phyloP scores from a whole-genome alignment of 2,113 vertebrate species.

The Trichechus manatus region DNA sequence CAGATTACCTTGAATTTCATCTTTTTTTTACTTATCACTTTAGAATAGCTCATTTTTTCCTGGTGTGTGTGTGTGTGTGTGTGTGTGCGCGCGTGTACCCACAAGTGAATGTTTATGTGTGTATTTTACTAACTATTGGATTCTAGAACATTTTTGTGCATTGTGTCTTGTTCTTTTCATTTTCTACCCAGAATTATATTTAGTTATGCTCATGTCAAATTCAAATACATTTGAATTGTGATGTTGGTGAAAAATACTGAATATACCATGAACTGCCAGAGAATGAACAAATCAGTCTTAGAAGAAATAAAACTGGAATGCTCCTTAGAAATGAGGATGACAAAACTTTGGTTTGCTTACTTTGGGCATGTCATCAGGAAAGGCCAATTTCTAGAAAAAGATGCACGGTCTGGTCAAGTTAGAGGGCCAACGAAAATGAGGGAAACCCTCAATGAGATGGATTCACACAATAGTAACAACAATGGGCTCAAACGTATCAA shows the following conservation, averaged over 20 bases:
- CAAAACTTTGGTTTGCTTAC: neutral
- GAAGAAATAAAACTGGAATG: neutral
- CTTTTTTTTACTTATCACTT: neutral
- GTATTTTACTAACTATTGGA: neutral
- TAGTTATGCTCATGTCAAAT: neutral
- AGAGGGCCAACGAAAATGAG: neutral
- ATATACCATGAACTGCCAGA: neutral
- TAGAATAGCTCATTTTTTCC: slow-evolving; percentile 15
- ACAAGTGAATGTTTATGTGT: neutral
- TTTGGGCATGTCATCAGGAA: neutral
- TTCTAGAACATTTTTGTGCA: neutral
- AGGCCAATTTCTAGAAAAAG: neutral
- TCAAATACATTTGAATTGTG: neutral
- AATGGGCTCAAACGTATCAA: neutral
- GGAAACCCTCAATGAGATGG: neutral
- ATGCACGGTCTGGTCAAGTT: neutral
- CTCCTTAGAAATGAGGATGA: neutral
- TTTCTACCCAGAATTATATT: neutral
- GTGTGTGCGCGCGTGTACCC: neutral
- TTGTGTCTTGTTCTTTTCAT: neutral
- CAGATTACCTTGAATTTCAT: neutral
- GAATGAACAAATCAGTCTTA: neutral
- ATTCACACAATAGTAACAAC: neutral
- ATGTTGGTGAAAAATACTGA: neutral
- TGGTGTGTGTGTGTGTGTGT: neutral